Evolutionary conservation across 2,113 vertebrate genomes (phyloP).

Genomic region (Collichthys lucidus): DNA sequence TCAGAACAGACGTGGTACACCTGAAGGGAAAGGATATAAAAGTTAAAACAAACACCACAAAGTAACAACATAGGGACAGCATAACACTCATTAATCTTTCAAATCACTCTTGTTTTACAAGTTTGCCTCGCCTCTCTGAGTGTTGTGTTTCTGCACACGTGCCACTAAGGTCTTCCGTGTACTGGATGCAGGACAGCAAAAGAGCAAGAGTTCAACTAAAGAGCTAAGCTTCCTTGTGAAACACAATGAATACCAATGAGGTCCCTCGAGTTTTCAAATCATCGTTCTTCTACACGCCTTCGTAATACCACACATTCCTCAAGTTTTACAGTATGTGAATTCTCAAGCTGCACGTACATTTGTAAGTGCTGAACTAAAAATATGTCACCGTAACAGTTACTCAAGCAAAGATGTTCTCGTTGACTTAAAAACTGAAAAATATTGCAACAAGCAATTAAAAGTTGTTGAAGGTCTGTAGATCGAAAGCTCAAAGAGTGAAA

Average conservation of each 20-base stretch:
- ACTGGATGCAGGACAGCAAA: slow-evolving; percentile 24
- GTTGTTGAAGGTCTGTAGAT: not conserved
- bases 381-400: not conserved
- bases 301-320: not conserved
- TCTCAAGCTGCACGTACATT: not conserved
- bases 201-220: slow-evolving; percentile 21
- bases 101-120: slow-evolving; percentile 29
- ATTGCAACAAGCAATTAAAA: not conserved
- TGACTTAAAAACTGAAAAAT: not conserved
- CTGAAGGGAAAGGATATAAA: slow-evolving; percentile 5
- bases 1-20: not conserved
- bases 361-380: not conserved
- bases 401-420: not conserved
- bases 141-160: slow-evolving; percentile 22
- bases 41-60: slow-evolving; percentile 10
- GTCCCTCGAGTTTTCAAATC: not conserved
- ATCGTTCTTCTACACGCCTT: not conserved
- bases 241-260: slow-evolving; percentile 30
- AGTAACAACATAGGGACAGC: not conserved
- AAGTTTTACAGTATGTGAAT: not conserved
- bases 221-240: not conserved
- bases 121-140: not conserved
- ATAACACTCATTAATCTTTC: slow-evolving; percentile 25
- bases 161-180: slow-evolving; percentile 24
- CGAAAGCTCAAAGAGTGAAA: not conserved